A percentile compares a stretch with the other conserved stretches of the same genome.
Conservation (phyloP, 2,113 vertebrate genomes). For the Sapajus apella region DNA sequence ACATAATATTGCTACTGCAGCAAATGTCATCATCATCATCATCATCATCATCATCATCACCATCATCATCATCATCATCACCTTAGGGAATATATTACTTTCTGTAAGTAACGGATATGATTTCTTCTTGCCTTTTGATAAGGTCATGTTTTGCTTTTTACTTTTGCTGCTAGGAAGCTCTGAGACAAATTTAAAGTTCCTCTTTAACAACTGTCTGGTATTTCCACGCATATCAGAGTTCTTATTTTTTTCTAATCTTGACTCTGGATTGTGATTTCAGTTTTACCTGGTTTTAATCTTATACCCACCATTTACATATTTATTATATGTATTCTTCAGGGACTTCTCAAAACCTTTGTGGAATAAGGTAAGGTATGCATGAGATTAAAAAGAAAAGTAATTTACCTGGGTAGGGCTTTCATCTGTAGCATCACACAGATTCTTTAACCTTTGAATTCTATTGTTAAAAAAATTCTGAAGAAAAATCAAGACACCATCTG, state of each 20-base stretch:
- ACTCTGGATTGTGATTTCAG: slow-evolving; percentile 34
- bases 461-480: slow-evolving; percentile 57
- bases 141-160: not conserved
- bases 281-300: slow-evolving; percentile 12
- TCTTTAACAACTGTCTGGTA: not conserved
- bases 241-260: slow-evolving; percentile 18
- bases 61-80: not conserved
- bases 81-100: not conserved
- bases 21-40: not conserved
- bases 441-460: slow-evolving; percentile 72
- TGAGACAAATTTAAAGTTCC: not conserved
- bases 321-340: slow-evolving; percentile 42
- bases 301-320: slow-evolving; percentile 48
- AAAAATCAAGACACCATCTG: slow-evolving; percentile 78
- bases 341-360: slow-evolving; percentile 23
- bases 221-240: not conserved
- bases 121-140: not conserved
- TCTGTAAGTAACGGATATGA: not conserved
- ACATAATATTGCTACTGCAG: not conserved
- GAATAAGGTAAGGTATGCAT: slow-evolving; percentile 64
- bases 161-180: slow-evolving; percentile 37
- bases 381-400: slow-evolving; percentile 70
- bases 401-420: slow-evolving; percentile 72
- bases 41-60: not conserved
- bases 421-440: slow-evolving; percentile 68